These are phyloP conservation scores for Gryllus longicercus DNA, from an alignment of 2,888 invertebrate genomes.

Conservation along the genomic window DNA sequence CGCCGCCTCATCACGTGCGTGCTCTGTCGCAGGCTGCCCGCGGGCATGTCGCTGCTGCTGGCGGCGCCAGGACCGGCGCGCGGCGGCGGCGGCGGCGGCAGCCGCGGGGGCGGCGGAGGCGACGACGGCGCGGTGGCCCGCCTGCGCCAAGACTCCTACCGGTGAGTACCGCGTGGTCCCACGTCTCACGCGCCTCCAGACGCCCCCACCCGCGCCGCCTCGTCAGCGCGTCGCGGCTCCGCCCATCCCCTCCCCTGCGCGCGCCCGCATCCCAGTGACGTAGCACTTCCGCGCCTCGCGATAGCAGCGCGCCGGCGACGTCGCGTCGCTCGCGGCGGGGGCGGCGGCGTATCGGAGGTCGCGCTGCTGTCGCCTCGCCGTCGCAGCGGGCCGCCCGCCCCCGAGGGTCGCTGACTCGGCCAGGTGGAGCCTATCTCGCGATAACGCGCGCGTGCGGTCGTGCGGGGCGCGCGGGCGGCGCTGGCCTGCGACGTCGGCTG, in stretches of 20 bases:
- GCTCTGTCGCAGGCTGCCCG: background rate
- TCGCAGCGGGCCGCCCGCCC: background rate
- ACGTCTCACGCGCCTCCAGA: background rate
- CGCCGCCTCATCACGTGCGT: background rate
- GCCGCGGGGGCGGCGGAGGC: background rate
- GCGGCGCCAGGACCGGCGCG: conserved; percentile 3
- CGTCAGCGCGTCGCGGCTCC: too few species aligned
- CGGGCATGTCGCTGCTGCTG: conserved; percentile 10
- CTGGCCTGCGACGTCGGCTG: background rate
- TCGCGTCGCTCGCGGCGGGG: background rate
- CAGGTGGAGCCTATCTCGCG: conserved; percentile 10
- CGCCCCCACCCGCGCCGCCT: background rate
- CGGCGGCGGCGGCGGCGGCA: background rate
- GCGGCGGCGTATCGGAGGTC: background rate
- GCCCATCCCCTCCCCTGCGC: background rate
- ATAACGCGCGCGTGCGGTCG: background rate
- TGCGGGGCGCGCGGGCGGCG: background rate
- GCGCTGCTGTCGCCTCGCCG: background rate
- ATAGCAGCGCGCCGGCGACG: background rate
- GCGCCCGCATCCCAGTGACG: background rate
- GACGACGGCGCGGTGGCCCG: background rate
- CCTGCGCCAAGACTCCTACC: conserved; percentile 17
- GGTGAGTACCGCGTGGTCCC: background rate
- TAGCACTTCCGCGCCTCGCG: background rate
- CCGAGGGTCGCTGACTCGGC: background rate